A percentile compares a stretch with the other conserved stretches of the same genome.
Conservation (phyloP, 53 echinoderm and acorn worm species). For the Antedon mediterranea region DNA sequence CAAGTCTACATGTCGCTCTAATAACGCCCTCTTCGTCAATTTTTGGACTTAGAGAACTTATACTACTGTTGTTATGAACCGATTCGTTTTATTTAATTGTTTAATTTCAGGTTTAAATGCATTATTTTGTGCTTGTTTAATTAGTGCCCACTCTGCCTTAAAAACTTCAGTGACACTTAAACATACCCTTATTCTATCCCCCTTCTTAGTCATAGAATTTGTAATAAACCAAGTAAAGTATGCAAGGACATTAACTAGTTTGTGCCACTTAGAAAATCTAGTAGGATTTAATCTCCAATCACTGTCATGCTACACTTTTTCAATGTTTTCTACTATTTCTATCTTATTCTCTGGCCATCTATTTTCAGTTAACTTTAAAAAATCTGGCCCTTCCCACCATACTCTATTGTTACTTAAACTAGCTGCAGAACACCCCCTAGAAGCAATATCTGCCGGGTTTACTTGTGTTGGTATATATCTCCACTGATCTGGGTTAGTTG, state of each 20-base stretch:
- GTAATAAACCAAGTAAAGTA: neutral
- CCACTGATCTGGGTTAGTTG: too few species aligned
- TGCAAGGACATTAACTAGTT: slow-evolving; percentile 6
- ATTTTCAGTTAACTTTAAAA: neutral
- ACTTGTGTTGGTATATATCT: too few species aligned
- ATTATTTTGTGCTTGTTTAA: neutral
- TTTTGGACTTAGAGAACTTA: neutral
- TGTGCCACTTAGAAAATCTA: slow-evolving; percentile 6
- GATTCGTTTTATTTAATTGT: neutral
- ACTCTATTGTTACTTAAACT: too few species aligned
- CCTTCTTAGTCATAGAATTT: slow-evolving; percentile 2
- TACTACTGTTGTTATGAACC: neutral
- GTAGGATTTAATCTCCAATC: slow-evolving; percentile 4
- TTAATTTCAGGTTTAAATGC: neutral
- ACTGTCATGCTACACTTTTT: neutral
- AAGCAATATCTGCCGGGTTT: too few species aligned
- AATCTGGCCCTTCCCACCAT: neutral
- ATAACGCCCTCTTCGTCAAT: neutral
- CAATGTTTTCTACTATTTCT: neutral
- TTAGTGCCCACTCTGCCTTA: neutral
- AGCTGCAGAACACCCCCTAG: too few species aligned
- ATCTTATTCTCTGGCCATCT: neutral
- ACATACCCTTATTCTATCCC: neutral
- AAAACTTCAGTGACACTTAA: neutral
- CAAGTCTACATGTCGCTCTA: slow-evolving; percentile 7